phyloP scores from a whole-genome alignment of 2,888 invertebrate genomes.

The Xylota sylvarum region DNA sequence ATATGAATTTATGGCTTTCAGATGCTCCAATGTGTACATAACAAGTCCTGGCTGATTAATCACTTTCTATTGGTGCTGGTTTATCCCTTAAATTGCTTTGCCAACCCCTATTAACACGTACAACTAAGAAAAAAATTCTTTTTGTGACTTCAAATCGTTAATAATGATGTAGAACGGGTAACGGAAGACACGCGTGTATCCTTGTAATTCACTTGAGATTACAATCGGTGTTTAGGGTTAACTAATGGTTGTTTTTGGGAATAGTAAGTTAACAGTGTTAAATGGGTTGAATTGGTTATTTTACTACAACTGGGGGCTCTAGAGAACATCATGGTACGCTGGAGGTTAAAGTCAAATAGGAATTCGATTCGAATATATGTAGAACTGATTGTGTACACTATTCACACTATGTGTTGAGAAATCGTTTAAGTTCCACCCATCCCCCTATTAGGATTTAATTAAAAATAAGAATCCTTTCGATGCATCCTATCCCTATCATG shows the following conservation, averaged over 20 bases:
- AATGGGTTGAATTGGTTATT: not conserved
- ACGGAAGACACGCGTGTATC: slow-evolving; percentile 2
- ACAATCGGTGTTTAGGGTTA: slow-evolving; percentile 1
- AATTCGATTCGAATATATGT: too few species aligned
- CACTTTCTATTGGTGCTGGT: not conserved
- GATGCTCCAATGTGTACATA: slow-evolving; percentile 6
- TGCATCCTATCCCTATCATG: not conserved
- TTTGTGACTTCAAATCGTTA: slow-evolving; percentile 3
- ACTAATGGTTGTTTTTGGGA: not conserved
- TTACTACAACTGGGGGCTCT: not conserved
- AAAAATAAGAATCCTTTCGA: slow-evolving; percentile 6
- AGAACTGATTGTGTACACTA: not conserved
- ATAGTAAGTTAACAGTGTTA: not conserved
- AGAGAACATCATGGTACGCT: not conserved
- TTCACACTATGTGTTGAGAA: not conserved
- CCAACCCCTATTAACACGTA: slow-evolving; percentile 17
- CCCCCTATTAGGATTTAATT: not conserved
- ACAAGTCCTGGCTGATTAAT: slow-evolving; percentile 13
- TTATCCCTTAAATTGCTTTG: slow-evolving; percentile 13
- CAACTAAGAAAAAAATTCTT: too few species aligned
- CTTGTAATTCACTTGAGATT: slow-evolving; percentile 6
- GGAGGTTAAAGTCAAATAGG: not conserved
- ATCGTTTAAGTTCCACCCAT: not conserved
- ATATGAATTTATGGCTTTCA: not conserved
- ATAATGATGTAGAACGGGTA: not conserved